These are phyloP conservation scores for Tachysurus fulvidraco DNA, from an alignment of 2,113 vertebrate species.

Conservation along the genomic window DNA sequence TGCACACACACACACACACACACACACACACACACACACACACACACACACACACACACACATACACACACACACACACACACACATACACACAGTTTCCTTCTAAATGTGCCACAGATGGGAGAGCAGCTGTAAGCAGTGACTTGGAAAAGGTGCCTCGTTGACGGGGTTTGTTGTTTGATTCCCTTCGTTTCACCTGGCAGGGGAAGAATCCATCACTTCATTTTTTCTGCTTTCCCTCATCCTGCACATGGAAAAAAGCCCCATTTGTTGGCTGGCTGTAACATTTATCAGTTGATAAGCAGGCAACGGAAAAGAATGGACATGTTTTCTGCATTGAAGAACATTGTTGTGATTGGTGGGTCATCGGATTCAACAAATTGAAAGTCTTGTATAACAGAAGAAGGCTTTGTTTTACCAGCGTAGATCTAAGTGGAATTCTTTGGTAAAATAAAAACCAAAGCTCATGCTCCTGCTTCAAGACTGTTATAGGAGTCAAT, in stretches of 20 bases:
- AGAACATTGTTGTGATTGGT: conserved; percentile 42
- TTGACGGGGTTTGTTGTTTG: conserved; percentile 60
- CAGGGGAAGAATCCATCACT: conserved; percentile 54
- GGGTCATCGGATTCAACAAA: conserved; percentile 20
- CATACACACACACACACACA: conserved; percentile 7
- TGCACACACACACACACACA: conserved; percentile 1
- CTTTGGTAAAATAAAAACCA: not conserved
- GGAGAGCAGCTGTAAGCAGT: conserved; percentile 63
- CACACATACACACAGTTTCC: not conserved
- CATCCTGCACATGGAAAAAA: conserved; percentile 25
- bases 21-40: not conserved
- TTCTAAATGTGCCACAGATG: conserved; percentile 60
- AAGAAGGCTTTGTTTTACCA: not conserved
- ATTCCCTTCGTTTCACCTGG: conserved; percentile 56
- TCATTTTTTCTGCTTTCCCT: conserved; percentile 30
- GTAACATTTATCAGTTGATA: conserved; percentile 44
- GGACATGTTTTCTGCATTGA: conserved; percentile 26
- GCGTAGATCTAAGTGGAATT: not conserved
- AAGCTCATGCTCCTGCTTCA: not conserved
- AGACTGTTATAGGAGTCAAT: not conserved
- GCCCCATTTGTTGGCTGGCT: conserved; percentile 37
- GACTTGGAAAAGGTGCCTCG: conserved; percentile 61
- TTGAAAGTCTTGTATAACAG: conserved; percentile 13
- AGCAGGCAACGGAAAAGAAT: conserved; percentile 18
- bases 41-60: conserved; percentile 1